Base-by-base conservation (phyloP, 2,113 vertebrate genomes). In the Jacana jacana region DNA sequence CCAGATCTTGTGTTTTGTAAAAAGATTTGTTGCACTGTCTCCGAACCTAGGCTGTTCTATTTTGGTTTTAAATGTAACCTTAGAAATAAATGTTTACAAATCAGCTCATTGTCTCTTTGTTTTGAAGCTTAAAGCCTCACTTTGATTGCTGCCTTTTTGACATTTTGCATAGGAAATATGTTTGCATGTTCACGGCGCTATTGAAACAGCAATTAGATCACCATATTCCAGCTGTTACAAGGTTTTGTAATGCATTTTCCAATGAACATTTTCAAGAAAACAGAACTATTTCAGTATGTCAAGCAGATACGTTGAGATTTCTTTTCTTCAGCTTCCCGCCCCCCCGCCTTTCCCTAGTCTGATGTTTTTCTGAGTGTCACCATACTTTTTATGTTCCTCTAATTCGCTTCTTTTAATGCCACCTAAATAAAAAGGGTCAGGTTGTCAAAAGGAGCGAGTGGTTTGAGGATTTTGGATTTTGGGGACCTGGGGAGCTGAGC, bases 101-200 rank as follows among this genome's bases (percentile, higher is more conserved):
- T 97, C 97, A 98, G 96, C 86, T 97, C 98, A 97, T 97, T 97
- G 96, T 98, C 98, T 97, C 97, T 98, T 98, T 97, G 95, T 98
- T 98, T 98, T 98, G 98, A 97, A 97, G 97, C 95, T 97, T 93
- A 96, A 97, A 98, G 94, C 95, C 96, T 97, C 95, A 91, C 97
- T 98, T 98, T 98, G 97, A 98, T 97, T 98, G 97, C 96, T 97
- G 97, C 94, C 97, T 98, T 98, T 98, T 97, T 98, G 98, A 98
- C 97, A 98, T 98, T 98, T 97, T 95, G 98, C 97, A 96, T 96
- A 98, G 98, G 97, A 98, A 98, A 97, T 98, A 97, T 95, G 97
- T 97, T 97, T 97, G 93, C 88, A 87, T 97, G 98, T 97, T 98
- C 80, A 65, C 95, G 96, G 52, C 44, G 70, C 97, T 97, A 97